These are phyloP conservation scores for Cinara cedri DNA, from an alignment of 2,888 invertebrate species.

Conservation along the genomic window DNA sequence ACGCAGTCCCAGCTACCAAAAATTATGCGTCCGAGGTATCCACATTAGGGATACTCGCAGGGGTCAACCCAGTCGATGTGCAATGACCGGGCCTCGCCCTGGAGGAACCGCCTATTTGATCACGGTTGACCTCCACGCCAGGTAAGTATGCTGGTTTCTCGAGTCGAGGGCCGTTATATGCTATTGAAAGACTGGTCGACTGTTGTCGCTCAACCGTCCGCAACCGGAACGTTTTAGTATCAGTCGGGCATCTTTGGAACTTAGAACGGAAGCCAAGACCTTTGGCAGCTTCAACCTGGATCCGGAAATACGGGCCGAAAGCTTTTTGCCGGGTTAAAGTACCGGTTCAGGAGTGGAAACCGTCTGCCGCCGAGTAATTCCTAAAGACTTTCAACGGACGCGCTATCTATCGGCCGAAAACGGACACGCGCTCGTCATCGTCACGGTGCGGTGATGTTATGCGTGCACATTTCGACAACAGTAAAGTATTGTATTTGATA, in stretches of 20 bases:
- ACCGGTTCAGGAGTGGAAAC: too few relatives aligned
- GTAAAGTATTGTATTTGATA: too few relatives aligned
- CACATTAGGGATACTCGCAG: slow-evolving; percentile 77
- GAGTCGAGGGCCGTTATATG: not conserved
- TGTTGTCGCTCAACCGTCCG: accelerated
- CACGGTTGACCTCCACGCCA: slow-evolving; percentile 70
- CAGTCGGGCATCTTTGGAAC: not conserved
- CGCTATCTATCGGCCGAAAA: not conserved
- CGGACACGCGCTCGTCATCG: not conserved
- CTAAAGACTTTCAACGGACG: not conserved
- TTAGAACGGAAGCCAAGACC: too few relatives aligned
- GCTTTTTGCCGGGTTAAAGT: too few relatives aligned
- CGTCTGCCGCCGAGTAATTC: not conserved
- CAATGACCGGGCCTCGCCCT: slow-evolving; percentile 75
- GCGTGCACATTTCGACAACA: too few relatives aligned
- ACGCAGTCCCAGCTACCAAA: slow-evolving; percentile 57
- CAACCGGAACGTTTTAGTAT: not conserved
- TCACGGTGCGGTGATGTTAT: too few relatives aligned
- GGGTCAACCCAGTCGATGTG: slow-evolving; percentile 76
- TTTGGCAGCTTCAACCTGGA: accelerated
- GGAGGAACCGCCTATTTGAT: slow-evolving; percentile 75
- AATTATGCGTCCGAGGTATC: slow-evolving; percentile 67
- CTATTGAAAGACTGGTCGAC: not conserved
- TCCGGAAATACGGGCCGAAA: accelerated
- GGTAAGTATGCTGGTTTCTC: slow-evolving; percentile 60